These are phyloP conservation scores for Aurelia aurita DNA, from an alignment of 30 jellyfish, hydroid and myxozoan species.

Conservation along the genomic window DNA sequence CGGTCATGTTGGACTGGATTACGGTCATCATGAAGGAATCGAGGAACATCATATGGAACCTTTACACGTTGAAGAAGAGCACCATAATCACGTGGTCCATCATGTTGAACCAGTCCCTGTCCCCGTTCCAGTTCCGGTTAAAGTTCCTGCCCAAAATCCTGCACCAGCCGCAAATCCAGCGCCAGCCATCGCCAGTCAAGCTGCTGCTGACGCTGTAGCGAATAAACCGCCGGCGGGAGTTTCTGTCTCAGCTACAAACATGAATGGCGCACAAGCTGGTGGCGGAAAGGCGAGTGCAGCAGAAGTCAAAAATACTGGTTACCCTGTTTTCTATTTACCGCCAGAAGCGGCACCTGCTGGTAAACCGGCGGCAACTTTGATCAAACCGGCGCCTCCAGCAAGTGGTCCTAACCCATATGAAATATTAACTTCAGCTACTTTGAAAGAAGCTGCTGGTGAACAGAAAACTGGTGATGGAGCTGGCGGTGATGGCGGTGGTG, in stretches of 20 bases:
- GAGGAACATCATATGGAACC: conserved; percentile 35
- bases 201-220: conserved; percentile 51
- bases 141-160: conserved; percentile 1
- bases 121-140: conserved; percentile 60
- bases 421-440: conserved; percentile 68
- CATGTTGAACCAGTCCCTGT: conserved; percentile 68
- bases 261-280: conserved; percentile 43
- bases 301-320: conserved; percentile 65
- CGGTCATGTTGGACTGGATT: conserved; percentile 37
- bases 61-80: conserved; percentile 39
- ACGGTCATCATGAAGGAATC: conserved; percentile 15
- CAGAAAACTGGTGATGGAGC: conserved; percentile 40
- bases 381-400: conserved; percentile 84
- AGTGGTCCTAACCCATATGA: conserved; percentile 88
- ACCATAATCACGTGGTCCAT: conserved; percentile 64
- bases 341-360: conserved; percentile 64
- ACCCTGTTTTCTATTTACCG: conserved; percentile 69
- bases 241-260: conserved; percentile 59
- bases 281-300: conserved; percentile 34
- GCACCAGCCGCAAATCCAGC: conserved; percentile 36
- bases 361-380: conserved; percentile 60
- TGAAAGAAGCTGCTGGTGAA: conserved; percentile 61
- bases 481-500: conserved; percentile 40
- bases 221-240: conserved; percentile 57
- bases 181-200: conserved; percentile 34